Evolutionary conservation across 1,140 invertebrate species (phyloP).

Genomic region (Sycophila sp.): DNA sequence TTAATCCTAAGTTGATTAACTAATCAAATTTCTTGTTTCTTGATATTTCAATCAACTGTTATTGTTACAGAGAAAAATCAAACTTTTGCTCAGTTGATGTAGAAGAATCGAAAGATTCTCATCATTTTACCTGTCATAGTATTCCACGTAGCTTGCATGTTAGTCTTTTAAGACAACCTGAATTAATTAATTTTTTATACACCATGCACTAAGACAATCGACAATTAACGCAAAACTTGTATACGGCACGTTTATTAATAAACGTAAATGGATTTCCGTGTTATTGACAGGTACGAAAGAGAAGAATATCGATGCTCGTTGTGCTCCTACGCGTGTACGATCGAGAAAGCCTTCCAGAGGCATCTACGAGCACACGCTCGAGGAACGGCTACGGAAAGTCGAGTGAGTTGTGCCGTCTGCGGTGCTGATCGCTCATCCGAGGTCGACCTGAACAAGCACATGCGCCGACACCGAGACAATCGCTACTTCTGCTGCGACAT

Average conservation of each 20-base stretch:
- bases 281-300: conserved; percentile 65
- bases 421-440: conserved; percentile 69
- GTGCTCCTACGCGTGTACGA: conserved; percentile 70
- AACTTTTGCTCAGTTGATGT: no score
- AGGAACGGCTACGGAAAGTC: conserved; percentile 56
- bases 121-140: no score
- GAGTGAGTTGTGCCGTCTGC: conserved; percentile 70
- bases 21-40: no score
- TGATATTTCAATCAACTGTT: no score
- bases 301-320: conserved; percentile 69
- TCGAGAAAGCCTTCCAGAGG: conserved; percentile 69
- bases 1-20: no score
- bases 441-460: conserved; percentile 67
- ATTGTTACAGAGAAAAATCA: no score
- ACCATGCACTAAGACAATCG: no score
- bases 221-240: no score
- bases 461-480: conserved; percentile 69
- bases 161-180: background rate
- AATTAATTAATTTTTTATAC: no score
- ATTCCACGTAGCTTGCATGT: background rate
- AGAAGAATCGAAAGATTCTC: no score
- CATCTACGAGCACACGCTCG: conserved; percentile 65
- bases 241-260: no score
- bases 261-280: background rate
- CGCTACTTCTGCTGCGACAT: conserved; percentile 71